A percentile compares a stretch with the other conserved stretches of the same genome.
Evolutionary conservation across 2,797 vertebrate genomes (phyloP).

Genomic region (Margarornis squamiger): DNA sequence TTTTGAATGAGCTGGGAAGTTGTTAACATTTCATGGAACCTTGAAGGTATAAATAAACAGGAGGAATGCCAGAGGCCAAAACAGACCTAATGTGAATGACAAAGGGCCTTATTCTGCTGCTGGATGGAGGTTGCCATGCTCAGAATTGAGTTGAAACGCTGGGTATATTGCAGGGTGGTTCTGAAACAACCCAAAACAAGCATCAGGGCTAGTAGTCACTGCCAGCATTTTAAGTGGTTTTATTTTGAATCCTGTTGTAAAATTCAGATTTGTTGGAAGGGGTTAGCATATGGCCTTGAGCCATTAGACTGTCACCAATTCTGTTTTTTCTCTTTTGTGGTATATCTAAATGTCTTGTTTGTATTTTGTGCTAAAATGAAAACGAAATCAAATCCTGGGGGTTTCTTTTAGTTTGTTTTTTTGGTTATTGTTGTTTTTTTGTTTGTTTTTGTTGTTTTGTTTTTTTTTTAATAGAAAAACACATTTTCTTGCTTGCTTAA

Average conservation of each 20-base stretch:
- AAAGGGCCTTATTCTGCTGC: neutral
- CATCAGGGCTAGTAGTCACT: neutral
- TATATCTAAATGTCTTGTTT: neutral
- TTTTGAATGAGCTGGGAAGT: neutral
- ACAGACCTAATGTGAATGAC: neutral
- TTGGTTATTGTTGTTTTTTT: too few species aligned
- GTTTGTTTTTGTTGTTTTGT: too few species aligned
- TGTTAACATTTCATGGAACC: neutral
- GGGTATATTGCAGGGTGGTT: neutral
- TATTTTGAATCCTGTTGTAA: neutral
- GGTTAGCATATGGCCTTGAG: neutral
- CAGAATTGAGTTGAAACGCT: neutral
- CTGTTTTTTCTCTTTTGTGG: neutral
- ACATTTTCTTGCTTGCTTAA: neutral
- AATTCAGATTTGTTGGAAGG: neutral
- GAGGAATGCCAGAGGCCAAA: neutral
- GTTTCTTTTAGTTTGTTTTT: too few species aligned
- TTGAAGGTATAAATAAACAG: neutral
- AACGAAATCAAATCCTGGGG: neutral
- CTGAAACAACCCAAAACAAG: neutral
- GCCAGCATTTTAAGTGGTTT: neutral
- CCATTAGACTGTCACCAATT: neutral
- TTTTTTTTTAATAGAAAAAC: neutral
- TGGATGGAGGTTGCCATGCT: neutral
- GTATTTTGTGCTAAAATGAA: neutral